Percentiles rank a stretch among this genome's conserved stretches.
Evolutionary conservation across 2,888 invertebrate genomes (phyloP).

Genomic region (Dorcus parallelipipedus): DNA sequence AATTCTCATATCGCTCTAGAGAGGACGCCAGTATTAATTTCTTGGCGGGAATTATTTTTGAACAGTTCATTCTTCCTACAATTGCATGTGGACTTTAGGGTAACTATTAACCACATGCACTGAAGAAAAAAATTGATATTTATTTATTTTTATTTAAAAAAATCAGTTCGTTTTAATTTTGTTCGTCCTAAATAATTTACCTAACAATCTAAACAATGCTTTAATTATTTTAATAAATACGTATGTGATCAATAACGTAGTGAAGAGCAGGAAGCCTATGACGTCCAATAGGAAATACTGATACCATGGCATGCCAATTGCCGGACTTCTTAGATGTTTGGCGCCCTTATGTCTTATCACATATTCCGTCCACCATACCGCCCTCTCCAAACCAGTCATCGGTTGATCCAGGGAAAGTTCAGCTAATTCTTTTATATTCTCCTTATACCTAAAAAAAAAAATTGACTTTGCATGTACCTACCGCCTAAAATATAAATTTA

Average conservation of each 20-base stretch:
- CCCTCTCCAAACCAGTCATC: conserved; percentile 17
- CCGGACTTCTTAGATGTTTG: conserved; percentile 15
- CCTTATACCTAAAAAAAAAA: conserved; percentile 7
- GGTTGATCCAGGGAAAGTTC: conserved; percentile 20
- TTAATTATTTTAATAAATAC: background rate
- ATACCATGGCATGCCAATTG: conserved; percentile 15
- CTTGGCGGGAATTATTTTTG: no score
- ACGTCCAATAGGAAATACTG: conserved; percentile 23
- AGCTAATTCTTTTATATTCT: conserved; percentile 12
- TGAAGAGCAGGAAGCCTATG: background rate
- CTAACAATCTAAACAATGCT: background rate
- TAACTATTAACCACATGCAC: no score
- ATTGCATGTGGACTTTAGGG: no score
- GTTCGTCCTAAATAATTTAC: background rate
- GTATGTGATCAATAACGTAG: background rate
- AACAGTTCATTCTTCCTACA: no score
- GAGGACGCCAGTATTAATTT: no score
- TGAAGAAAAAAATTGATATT: no score
- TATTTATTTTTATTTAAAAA: no score
- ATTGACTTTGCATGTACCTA: background rate
- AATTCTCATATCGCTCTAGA: no score
- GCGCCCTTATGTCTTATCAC: conserved; percentile 21
- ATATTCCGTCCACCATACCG: conserved; percentile 23
- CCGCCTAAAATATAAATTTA: background rate
- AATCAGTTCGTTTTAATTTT: background rate